phyloP scores from a whole-genome alignment of 2,113 vertebrate species.

The Festucalex cinctus region DNA sequence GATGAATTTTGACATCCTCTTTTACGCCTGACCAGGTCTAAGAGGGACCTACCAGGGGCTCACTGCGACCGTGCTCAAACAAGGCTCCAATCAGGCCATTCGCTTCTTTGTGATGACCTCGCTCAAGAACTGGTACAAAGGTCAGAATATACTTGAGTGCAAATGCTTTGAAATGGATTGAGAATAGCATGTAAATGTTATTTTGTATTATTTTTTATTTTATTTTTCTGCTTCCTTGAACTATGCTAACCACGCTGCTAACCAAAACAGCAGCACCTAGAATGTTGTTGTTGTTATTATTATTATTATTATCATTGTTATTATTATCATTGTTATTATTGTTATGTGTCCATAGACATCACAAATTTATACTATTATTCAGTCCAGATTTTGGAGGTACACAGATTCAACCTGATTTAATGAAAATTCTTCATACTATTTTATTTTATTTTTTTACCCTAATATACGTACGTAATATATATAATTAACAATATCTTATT shows the following conservation, averaged over 20 bases:
- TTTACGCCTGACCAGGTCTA: slow-evolving; percentile 70
- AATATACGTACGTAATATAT: too few species aligned
- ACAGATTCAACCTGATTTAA: too few species aligned
- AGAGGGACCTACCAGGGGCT: slow-evolving; percentile 92
- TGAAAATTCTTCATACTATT: too few species aligned
- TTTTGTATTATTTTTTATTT: too few species aligned
- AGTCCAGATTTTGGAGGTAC: too few species aligned
- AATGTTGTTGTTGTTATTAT: too few species aligned
- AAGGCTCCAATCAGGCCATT: slow-evolving; percentile 96
- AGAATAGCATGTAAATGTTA: too few species aligned
- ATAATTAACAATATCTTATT: too few species aligned
- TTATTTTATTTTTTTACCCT: too few species aligned
- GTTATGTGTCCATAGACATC: too few species aligned
- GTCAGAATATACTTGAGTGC: slow-evolving; percentile 54
- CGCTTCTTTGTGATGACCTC: slow-evolving; percentile 95
- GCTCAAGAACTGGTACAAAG: slow-evolving; percentile 95
- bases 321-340: not conserved
- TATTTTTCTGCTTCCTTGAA: not conserved
- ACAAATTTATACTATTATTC: too few species aligned
- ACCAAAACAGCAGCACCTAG: not conserved
- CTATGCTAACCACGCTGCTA: not conserved
- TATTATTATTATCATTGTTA: not conserved
- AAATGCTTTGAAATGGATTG: too few species aligned
- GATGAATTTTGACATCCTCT: not conserved
- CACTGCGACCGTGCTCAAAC: slow-evolving; percentile 90